Percentiles rank a stretch among this genome's conserved stretches.
phyloP scores from a whole-genome alignment of 1,140 invertebrate species.

The Drosophila pruinosa region DNA sequence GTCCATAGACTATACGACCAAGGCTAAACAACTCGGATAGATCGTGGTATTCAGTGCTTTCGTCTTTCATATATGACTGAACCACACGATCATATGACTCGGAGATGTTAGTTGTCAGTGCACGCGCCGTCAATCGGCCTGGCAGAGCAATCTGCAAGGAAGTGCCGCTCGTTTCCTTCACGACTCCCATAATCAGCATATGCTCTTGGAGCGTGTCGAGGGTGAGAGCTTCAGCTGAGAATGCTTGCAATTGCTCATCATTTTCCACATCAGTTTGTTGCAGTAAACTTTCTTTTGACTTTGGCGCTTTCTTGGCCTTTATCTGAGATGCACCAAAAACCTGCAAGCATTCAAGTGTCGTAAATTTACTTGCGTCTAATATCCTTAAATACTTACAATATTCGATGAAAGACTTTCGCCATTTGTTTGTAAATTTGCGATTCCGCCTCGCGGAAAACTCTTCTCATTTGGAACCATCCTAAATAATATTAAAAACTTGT shows the following conservation, averaged over 20 bases:
- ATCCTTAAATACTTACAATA: slow-evolving; percentile 48
- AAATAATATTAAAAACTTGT: slow-evolving; percentile 1
- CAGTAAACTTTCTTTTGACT: slow-evolving; percentile 43
- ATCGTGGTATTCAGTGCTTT: slow-evolving; percentile 71
- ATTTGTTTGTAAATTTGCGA: slow-evolving; percentile 36
- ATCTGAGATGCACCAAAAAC: slow-evolving; percentile 76
- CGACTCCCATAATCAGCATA: slow-evolving; percentile 78
- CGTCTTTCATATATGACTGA: slow-evolving; percentile 46
- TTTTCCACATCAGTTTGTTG: slow-evolving; percentile 14
- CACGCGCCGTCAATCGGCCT: slow-evolving; percentile 83
- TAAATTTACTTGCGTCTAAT: background rate
- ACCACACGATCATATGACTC: slow-evolving; percentile 83
- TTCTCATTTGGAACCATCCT: slow-evolving; percentile 60
- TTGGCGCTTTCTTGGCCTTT: slow-evolving; percentile 63
- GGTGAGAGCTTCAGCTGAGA: slow-evolving; percentile 70
- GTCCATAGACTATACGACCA: slow-evolving; percentile 71
- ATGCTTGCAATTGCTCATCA: slow-evolving; percentile 56
- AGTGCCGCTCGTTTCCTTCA: slow-evolving; percentile 55
- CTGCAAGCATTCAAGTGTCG: slow-evolving; percentile 20
- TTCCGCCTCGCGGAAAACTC: slow-evolving; percentile 80
- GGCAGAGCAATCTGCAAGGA: slow-evolving; percentile 83
- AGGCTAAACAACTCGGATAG: slow-evolving; percentile 79
- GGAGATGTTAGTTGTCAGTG: slow-evolving; percentile 83
- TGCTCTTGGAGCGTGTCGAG: slow-evolving; percentile 75
- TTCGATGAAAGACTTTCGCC: slow-evolving; percentile 40